phyloP scores from a whole-genome alignment of 2,113 vertebrate genomes.

The Pavo muticus region DNA sequence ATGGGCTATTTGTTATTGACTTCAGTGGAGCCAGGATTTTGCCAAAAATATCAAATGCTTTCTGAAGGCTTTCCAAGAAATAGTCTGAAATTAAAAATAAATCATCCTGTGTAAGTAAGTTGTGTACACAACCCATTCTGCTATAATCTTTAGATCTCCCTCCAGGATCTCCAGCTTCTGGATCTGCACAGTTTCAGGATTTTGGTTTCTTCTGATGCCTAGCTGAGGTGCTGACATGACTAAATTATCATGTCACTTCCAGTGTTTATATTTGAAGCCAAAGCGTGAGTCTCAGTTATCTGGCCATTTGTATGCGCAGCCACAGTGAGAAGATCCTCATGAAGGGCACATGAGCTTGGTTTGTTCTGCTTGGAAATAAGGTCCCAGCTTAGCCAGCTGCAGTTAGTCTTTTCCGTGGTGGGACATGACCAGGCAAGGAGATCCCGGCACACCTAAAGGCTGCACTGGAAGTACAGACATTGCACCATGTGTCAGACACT shows the following conservation, averaged over 20 bases:
- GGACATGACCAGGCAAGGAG: fast-evolving
- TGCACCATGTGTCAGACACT: fast-evolving
- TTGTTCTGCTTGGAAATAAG: background rate
- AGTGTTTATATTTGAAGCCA: background rate
- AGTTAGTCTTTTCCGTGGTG: background rate
- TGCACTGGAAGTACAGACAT: background rate
- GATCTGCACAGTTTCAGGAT: background rate
- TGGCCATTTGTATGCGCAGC: background rate
- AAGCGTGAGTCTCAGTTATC: background rate
- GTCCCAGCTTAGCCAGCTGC: background rate
- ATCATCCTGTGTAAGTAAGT: background rate
- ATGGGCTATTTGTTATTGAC: background rate
- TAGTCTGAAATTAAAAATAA: slow-evolving; percentile 47
- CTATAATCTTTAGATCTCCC: slow-evolving; percentile 19
- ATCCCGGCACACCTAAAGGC: background rate
- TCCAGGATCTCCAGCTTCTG: slow-evolving; percentile 4
- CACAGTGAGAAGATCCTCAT: background rate
- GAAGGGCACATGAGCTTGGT: fast-evolving
- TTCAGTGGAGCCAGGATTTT: slow-evolving; percentile 5
- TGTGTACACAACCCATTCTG: background rate
- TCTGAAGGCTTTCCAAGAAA: slow-evolving; percentile 48
- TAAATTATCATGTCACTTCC: background rate
- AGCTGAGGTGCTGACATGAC: background rate
- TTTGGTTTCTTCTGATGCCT: background rate
- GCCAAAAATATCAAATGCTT: slow-evolving; percentile 41